Conservation (phyloP, 53 echinoderm and acorn worm genomes). For the Henricia sp. region DNA sequence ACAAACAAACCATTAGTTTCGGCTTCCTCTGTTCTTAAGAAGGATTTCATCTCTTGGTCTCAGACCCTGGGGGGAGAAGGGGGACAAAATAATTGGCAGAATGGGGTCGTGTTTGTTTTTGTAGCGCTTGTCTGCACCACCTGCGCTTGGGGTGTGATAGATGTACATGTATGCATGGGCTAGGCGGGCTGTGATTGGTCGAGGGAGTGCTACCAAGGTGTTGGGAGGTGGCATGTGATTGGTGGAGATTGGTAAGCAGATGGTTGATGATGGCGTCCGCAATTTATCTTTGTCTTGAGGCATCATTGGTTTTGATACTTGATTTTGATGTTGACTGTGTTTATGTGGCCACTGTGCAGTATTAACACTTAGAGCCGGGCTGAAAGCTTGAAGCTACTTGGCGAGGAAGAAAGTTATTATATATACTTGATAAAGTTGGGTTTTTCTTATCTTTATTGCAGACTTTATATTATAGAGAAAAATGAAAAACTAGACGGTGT, state of each 20-base stretch:
- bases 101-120: conserved; percentile 64
- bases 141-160: conserved; percentile 28
- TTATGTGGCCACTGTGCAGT: too few species aligned
- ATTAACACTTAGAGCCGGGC: too few species aligned
- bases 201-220: conserved; percentile 40
- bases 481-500: too few species aligned
- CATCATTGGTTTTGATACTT: too few species aligned
- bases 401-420: too few species aligned
- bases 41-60: not conserved
- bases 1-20: conserved; percentile 14
- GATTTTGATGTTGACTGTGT: too few species aligned
- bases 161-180: not conserved
- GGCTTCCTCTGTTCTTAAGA: not conserved
- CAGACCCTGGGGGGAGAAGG: not conserved
- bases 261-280: not conserved
- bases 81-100: conserved; percentile 14
- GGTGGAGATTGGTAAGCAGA: not conserved
- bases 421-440: too few species aligned
- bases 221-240: conserved; percentile 25
- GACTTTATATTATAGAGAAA: too few species aligned
- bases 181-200: not conserved
- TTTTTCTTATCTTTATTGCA: too few species aligned
- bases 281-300: too few species aligned
- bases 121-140: conserved; percentile 40
- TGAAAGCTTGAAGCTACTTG: too few species aligned